Conservation (phyloP, 2,888 invertebrate genomes). For the Lasioglossum lativentre region DNA sequence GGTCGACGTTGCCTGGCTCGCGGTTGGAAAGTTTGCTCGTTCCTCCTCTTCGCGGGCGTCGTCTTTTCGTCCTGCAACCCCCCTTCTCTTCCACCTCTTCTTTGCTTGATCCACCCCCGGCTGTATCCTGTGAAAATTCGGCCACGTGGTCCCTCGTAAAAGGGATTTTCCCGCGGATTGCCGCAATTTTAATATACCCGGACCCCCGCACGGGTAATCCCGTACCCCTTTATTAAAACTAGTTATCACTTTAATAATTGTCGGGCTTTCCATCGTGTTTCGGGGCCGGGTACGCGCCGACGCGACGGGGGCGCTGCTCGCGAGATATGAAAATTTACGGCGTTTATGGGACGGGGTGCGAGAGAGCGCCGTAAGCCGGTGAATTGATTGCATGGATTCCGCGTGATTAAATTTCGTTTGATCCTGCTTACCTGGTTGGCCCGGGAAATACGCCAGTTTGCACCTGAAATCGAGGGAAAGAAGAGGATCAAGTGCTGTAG, state of each 20-base stretch:
- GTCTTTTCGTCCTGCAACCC: background rate
- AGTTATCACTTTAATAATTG: constrained; percentile 61
- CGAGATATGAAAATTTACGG: constrained; percentile 34
- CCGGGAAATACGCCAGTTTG: background rate
- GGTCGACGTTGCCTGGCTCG: constrained; percentile 62
- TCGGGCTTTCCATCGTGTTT: constrained; percentile 22
- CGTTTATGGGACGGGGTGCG: constrained; percentile 11
- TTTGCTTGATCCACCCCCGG: background rate
- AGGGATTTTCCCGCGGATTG: constrained; percentile 41
- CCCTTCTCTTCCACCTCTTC: background rate
- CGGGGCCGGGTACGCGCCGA: background rate
- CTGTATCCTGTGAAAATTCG: constrained; percentile 20
- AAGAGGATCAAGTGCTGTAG: background rate
- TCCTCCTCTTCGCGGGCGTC: constrained; percentile 37
- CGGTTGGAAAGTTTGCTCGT: constrained; percentile 76
- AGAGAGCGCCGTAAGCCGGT: constrained; percentile 23
- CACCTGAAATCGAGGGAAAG: background rate
- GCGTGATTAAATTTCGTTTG: constrained; percentile 46
- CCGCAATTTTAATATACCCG: constrained; percentile 49
- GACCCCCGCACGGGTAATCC: constrained; percentile 19
- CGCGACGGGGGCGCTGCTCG: background rate
- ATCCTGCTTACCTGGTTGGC: background rate
- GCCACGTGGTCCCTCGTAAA: constrained; percentile 32
- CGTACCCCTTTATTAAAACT: constrained; percentile 51
- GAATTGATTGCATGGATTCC: constrained; percentile 39